Evolutionary conservation across 1,140 invertebrate species (phyloP).

Genomic region (Amphibalanus amphitrite): DNA sequence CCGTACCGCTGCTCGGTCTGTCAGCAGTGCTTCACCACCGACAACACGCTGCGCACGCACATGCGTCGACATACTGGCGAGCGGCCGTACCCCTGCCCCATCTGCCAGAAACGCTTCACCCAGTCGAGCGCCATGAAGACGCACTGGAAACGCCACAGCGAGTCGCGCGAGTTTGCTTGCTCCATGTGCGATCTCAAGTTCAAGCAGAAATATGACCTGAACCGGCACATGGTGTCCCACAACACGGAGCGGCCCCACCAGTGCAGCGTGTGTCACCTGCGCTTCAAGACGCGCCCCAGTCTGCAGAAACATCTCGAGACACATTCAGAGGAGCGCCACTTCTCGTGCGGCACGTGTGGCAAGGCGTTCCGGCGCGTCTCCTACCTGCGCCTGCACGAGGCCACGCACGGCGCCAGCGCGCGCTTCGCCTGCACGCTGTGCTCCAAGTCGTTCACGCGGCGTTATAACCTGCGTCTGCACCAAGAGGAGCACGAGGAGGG

Average conservation of each 20-base stretch:
- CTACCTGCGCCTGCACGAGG: background rate
- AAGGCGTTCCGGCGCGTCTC: background rate
- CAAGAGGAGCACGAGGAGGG: background rate
- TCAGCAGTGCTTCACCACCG: constrained; percentile 27
- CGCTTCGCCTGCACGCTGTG: background rate
- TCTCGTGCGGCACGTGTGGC: background rate
- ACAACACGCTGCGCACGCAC: constrained; percentile 25
- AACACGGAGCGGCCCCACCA: background rate
- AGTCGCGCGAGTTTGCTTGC: background rate
- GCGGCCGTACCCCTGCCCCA: constrained; percentile 27
- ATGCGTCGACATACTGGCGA: too few species aligned
- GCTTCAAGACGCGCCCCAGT: background rate
- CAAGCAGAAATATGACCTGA: constrained; percentile 2
- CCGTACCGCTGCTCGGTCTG: too few species aligned
- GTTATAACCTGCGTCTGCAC: background rate
- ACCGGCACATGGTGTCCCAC: background rate
- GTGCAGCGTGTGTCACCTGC: background rate
- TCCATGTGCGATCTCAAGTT: background rate
- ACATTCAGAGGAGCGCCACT: background rate
- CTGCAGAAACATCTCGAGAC: background rate
- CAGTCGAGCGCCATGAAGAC: constrained; percentile 7
- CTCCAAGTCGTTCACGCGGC: background rate
- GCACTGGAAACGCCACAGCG: background rate
- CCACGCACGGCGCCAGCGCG: background rate
- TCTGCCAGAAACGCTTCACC: constrained; percentile 29